Evolutionary conservation across 2,888 invertebrate species (phyloP).

Genomic region (Proisotoma minuta): DNA sequence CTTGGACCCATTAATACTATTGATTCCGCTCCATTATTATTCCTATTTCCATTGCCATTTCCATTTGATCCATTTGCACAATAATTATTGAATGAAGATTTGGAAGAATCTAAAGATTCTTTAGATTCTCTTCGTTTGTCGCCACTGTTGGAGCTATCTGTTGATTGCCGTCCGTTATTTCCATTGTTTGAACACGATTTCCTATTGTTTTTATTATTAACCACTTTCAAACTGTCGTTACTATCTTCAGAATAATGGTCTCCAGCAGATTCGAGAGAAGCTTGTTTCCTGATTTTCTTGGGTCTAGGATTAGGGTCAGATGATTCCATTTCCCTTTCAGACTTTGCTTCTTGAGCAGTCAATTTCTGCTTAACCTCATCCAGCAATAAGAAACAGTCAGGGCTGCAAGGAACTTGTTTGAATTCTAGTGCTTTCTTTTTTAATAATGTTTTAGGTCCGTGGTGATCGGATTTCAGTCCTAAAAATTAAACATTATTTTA

Average conservation of each 20-base stretch:
- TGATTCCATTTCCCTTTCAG: not conserved
- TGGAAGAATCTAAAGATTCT: not conserved
- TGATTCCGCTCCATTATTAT: not conserved
- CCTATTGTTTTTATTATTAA: not conserved
- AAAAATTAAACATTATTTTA: not conserved
- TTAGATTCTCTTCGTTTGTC: not conserved
- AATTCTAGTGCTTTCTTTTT: conserved; percentile 74
- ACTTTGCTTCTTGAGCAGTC: not conserved
- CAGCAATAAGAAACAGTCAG: not conserved
- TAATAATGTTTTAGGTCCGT: conserved; percentile 80
- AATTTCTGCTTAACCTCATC: not conserved
- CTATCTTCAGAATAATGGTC: not conserved
- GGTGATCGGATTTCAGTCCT: conserved; percentile 53
- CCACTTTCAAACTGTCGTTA: not conserved
- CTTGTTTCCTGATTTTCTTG: not conserved
- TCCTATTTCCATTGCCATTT: not conserved
- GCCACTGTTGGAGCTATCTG: not conserved
- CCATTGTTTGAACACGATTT: not conserved
- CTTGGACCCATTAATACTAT: not conserved
- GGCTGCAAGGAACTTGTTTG: conserved; percentile 1
- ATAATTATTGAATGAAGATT: not conserved
- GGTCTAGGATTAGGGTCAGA: not conserved
- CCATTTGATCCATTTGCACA: not conserved
- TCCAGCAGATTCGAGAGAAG: not conserved
- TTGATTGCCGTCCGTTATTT: not conserved